Evolutionary conservation across 2,113 vertebrate genomes (phyloP).

Genomic region (Pungitius pungitius): DNA sequence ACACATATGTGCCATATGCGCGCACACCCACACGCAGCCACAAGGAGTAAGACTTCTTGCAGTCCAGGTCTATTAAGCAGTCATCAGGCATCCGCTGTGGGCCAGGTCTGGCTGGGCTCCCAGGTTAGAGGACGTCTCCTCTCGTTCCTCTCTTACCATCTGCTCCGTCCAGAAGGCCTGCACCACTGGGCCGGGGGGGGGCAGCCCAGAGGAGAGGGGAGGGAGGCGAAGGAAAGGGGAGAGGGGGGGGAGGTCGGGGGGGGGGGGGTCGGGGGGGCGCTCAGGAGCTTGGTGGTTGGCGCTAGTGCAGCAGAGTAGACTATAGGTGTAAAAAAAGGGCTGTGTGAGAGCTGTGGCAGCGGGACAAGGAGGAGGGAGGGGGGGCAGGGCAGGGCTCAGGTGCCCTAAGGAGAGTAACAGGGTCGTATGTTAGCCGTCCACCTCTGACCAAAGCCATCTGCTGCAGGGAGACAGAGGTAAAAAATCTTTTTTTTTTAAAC

Average conservation of each 20-base stretch:
- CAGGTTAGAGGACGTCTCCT: constrained; percentile 85
- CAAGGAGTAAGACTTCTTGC: constrained; percentile 53
- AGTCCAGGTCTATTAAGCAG: constrained; percentile 76
- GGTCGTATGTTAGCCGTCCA: constrained; percentile 82
- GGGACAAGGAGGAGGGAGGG: constrained; percentile 5
- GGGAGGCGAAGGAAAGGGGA: constrained; percentile 32
- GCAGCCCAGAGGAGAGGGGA: constrained; percentile 35
- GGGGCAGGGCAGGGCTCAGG: constrained; percentile 60
- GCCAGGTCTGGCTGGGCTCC: constrained; percentile 79
- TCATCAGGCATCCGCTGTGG: constrained; percentile 63
- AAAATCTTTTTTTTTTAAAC: no score
- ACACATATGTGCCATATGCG: constrained; percentile 37
- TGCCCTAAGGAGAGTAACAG: constrained; percentile 56
- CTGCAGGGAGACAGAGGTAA: constrained; percentile 55
- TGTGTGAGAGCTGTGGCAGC: not conserved
- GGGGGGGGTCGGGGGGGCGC: constrained; percentile 32
- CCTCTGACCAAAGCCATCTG: constrained; percentile 80
- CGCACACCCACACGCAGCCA: constrained; percentile 24
- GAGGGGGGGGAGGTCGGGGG: constrained; percentile 42
- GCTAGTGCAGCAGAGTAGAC: constrained; percentile 28
- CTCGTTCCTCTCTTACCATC: constrained; percentile 80
- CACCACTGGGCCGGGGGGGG: constrained; percentile 63
- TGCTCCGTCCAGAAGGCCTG: constrained; percentile 82
- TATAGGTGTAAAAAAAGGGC: constrained; percentile 28
- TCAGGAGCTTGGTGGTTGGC: constrained; percentile 19